Conservation (phyloP, 2,113 vertebrate species). For the Piaya cayana region DNA sequence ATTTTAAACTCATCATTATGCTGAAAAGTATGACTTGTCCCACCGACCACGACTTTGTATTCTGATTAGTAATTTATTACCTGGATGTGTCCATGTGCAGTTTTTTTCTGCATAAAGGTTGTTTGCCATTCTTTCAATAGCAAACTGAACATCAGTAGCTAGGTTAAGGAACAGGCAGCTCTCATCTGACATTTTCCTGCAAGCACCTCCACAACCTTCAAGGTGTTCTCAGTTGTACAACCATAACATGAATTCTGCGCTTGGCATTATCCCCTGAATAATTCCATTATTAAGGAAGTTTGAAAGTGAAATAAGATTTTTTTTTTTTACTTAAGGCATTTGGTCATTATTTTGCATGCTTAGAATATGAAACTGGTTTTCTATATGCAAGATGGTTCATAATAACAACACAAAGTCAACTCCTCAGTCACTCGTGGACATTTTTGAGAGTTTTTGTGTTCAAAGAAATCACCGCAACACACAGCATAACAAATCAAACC, state of each 20-base stretch:
- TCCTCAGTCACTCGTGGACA: background rate
- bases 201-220: background rate
- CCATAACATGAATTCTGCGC: background rate
- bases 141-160: background rate
- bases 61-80: background rate
- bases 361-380: background rate
- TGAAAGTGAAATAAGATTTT: background rate
- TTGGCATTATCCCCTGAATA: background rate
- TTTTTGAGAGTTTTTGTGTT: background rate
- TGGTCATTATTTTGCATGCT: background rate
- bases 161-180: background rate
- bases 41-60: background rate
- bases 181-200: background rate
- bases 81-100: background rate
- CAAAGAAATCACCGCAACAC: background rate
- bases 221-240: background rate
- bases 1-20: background rate
- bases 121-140: background rate
- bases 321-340: background rate
- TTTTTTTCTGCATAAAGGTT: background rate
- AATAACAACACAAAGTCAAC: background rate
- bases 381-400: background rate
- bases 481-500: background rate
- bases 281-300: conserved; percentile 12
- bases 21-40: background rate